Base-by-base conservation (phyloP, 2,888 invertebrate genomes). In the Drosophila fungiperda region DNA sequence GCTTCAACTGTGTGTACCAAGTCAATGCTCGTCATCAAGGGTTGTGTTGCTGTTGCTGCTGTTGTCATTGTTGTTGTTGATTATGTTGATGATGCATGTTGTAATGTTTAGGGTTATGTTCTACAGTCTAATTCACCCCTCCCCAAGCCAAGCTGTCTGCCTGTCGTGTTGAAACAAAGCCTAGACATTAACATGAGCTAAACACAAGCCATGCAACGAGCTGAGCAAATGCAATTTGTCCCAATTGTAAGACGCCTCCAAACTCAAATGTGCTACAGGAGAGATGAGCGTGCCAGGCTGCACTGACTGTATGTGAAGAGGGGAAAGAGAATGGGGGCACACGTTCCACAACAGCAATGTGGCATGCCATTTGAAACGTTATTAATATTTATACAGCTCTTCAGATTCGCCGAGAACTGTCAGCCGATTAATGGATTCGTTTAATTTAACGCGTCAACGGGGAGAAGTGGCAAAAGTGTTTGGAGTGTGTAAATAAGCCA, bases 211-310 rank as follows among this genome's bases (percentile, higher is more conserved):
- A 57, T 63, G 65, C 78, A 72, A 52, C 77, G 72, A 76, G 85
- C 83, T 68, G 73, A 82, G 87, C 86, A 87, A 91, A 89, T 91
- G 85, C 91, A 92, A 92, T 92, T 92, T 92, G 91, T 91, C 88
- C 86, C 90, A 88, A 87, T 87, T 90, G 90, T 85, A 77, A 71
- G 61, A 76, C 72, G 67, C 57, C 68, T 58, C 33, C 35, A 48
- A 48, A 33, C 11, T 38, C 36, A 8, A 54, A 53, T 20, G 55
- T 55, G 38, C 2, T 45, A 26, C 45, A 23, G 7, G 15, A 45
- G 45, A 23, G 45, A 45, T 45, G 45, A 15, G 42, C 42, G 2
- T 6, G 42, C n/a, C 40, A 11, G 12, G 42, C 42, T 20, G 42
- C 12, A 20, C 42, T 4, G n/a, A n/a, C 40, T 35, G 3, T n/a